Base-by-base conservation (phyloP, 2,888 invertebrate genomes). In the Gymnosoma rotundatum region DNA sequence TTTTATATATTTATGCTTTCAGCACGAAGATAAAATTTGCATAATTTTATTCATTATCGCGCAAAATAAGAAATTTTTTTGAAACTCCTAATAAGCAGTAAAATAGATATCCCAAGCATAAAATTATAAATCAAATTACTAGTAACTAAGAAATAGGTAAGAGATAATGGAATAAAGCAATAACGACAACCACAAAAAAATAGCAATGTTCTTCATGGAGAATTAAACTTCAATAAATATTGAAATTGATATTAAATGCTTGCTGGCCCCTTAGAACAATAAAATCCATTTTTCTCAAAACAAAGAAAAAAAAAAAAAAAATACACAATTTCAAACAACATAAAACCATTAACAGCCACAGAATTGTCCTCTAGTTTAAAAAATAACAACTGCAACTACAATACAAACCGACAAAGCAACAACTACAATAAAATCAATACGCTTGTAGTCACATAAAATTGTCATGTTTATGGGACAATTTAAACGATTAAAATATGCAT, bases 401-500 rank as follows among this genome's bases (percentile, higher is more conserved):
- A 20, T n/a, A 61, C 1, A 21, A 56, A 45, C 16, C 42, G 56
- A 20, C 63, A 64, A 52, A 78, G 54, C 66, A 69, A 56, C 25
- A 21, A 58, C 56, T 64, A 64, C 45, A 75, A 12, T 42, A 50
- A 64, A 18, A 63, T 56, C 66, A 83, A 73, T 56, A 74, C 63
- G 52, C 61, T 72, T 80, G 78, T 81, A 81, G 84, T 78, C 78
- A 84, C 84, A 84, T 84, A 84, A 84, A 81, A 70, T 81, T 81
- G 81, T 78, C 45, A 45, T 78, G 78, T 84, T 84, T 84, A 84
- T 84, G 81, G 61, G 84, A 81, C 81, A 81, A 78, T 81, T 81
- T 81, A 70, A 81, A 78, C 78, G 78, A 81, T 82, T 82, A 66
- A 84, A 82, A 79, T 80, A 78, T 78, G 82, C 82, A 80, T 78